These are phyloP conservation scores for Cephus nigrinus DNA, from an alignment of 2,888 invertebrate species.

Conservation along the genomic window DNA sequence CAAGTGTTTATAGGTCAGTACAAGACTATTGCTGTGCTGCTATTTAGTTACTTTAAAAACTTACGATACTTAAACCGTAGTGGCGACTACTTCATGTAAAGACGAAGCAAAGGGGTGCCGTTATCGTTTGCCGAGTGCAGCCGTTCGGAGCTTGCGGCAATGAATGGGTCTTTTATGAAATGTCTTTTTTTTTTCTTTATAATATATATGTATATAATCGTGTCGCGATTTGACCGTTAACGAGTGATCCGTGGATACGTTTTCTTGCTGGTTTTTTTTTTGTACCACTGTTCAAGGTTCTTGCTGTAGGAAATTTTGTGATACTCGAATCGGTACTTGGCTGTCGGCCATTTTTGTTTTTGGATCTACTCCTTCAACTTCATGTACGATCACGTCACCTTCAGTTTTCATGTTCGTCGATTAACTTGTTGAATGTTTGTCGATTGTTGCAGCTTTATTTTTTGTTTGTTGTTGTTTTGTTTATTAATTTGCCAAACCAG, in stretches of 20 bases:
- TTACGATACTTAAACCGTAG: constrained; percentile 37
- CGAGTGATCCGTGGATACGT: no score
- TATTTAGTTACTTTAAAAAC: constrained; percentile 54
- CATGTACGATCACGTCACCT: not conserved
- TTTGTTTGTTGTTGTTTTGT: not conserved
- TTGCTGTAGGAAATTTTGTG: not conserved
- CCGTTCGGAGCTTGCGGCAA: not conserved
- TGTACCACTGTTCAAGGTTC: no score
- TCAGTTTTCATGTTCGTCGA: not conserved
- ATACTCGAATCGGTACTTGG: not conserved
- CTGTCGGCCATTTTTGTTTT: not conserved
- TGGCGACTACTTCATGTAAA: constrained; percentile 34
- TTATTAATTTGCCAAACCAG: not conserved
- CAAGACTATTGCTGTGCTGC: constrained; percentile 65
- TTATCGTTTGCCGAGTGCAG: not conserved
- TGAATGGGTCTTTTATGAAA: not conserved
- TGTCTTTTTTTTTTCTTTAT: not conserved
- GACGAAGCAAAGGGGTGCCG: not conserved
- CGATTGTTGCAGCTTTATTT: not conserved
- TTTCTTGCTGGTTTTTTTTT: no score
- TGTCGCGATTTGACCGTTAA: not conserved
- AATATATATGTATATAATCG: not conserved
- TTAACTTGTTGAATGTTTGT: not conserved
- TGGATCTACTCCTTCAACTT: not conserved
- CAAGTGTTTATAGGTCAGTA: constrained; percentile 67